Conservation (phyloP, 2,888 invertebrate genomes). For the Hyles lineata region DNA sequence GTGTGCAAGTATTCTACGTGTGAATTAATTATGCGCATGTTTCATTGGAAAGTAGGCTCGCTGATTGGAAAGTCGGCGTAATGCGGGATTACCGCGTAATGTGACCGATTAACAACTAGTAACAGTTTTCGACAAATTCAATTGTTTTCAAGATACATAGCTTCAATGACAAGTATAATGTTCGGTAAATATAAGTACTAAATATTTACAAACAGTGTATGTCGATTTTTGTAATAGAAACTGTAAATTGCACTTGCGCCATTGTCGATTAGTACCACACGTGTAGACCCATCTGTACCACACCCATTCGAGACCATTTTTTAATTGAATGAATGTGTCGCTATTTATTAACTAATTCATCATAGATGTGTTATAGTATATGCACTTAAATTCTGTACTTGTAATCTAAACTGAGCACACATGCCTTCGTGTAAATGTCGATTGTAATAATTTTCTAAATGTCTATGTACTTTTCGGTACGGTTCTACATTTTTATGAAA, state of each 20-base stretch:
- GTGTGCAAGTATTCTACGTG: conserved; percentile 34
- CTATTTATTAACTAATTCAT: conserved; percentile 9
- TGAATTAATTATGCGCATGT: conserved; percentile 24
- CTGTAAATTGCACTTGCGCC: conserved; percentile 4
- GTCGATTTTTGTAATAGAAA: conserved; percentile 12
- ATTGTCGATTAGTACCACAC: conserved; percentile 5
- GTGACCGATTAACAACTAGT: neutral
- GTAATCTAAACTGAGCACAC: neutral
- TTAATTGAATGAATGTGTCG: conserved; percentile 2
- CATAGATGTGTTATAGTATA: neutral
- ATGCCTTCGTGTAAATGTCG: neutral
- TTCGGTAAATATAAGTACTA: neutral
- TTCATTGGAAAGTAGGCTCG: conserved; percentile 46
- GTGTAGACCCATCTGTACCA: neutral
- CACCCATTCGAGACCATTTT: neutral
- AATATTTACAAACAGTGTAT: neutral
- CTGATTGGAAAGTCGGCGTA: conserved; percentile 43
- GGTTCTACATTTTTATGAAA: neutral
- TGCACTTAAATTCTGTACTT: neutral
- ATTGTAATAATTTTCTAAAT: neutral
- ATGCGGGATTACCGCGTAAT: conserved; percentile 30
- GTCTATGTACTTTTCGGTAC: neutral
- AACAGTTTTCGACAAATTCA: conserved; percentile 8
- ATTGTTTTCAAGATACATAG: conserved; percentile 2
- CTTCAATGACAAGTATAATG: neutral